Evolutionary conservation across 1,140 invertebrate species (phyloP).

Genomic region (Caenorhabditis remanei): DNA sequence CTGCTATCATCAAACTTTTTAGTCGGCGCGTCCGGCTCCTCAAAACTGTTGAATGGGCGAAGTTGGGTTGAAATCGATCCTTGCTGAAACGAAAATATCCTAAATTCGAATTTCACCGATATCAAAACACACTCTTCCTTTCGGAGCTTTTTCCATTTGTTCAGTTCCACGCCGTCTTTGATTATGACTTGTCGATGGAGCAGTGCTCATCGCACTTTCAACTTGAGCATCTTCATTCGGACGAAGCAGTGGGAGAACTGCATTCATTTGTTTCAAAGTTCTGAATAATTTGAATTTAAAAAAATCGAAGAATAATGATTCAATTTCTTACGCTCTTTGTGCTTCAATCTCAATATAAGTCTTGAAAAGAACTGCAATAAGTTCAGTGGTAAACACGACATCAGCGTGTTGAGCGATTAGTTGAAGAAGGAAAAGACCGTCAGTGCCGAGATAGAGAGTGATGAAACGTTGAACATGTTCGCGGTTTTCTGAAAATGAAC

Average conservation of each 20-base stretch:
- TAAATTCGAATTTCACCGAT: background rate
- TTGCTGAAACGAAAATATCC: background rate
- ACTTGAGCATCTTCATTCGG: constrained; percentile 6
- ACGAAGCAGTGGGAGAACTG: constrained; percentile 43
- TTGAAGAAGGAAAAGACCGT: constrained; percentile 73
- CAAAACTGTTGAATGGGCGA: constrained; percentile 43
- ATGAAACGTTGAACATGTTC: constrained; percentile 69
- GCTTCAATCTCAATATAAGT: constrained; percentile 71
- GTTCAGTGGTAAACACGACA: constrained; percentile 76
- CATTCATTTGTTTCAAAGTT: constrained; percentile 61
- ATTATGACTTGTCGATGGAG: constrained; percentile 39
- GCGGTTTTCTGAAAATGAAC: constrained; percentile 67
- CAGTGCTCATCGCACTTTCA: constrained; percentile 6
- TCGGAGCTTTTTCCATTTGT: background rate
- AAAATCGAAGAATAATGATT: background rate
- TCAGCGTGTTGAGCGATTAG: constrained; percentile 77
- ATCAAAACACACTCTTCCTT: background rate
- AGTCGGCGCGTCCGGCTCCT: constrained; percentile 10
- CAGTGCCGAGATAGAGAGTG: constrained; percentile 69
- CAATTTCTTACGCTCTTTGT: constrained; percentile 63
- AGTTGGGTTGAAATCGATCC: constrained; percentile 24
- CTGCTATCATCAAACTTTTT: constrained; percentile 52
- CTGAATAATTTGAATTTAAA: background rate
- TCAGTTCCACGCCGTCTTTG: constrained; percentile 16
- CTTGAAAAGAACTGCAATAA: constrained; percentile 71